Evolutionary conservation across 2,888 invertebrate species (phyloP).

Genomic region (Chydorus sphaericus): DNA sequence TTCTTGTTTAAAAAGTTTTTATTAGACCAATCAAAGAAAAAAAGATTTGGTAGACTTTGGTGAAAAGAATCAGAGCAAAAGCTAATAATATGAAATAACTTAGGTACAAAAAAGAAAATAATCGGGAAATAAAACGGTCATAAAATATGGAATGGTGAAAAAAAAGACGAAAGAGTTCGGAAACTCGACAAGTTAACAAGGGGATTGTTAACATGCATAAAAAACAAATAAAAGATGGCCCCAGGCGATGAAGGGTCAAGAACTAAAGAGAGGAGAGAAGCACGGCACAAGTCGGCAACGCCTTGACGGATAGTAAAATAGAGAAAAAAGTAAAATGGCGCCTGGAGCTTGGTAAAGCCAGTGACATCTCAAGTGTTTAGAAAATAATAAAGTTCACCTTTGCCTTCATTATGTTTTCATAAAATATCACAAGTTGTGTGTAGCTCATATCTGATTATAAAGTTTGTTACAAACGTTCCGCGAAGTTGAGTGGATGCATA

Average conservation of each 20-base stretch:
- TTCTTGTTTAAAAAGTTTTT: no score
- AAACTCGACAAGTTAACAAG: neutral
- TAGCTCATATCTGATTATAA: neutral
- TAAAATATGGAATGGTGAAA: neutral
- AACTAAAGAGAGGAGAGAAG: no score
- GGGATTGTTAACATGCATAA: neutral
- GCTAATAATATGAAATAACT: no score
- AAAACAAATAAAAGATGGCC: no score
- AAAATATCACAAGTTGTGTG: neutral
- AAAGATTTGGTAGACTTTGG: no score
- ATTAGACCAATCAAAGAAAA: no score
- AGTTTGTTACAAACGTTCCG: neutral
- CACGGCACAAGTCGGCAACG: no score
- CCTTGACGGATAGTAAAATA: no score
- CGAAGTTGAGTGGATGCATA: neutral
- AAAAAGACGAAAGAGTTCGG: neutral
- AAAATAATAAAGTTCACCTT: neutral
- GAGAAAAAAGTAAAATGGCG: neutral
- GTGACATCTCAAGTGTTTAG: neutral
- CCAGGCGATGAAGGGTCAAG: no score
- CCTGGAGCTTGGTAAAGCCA: neutral
- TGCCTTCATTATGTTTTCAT: no score
- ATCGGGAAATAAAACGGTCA: neutral
- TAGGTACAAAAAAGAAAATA: neutral
- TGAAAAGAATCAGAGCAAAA: no score